Evolutionary conservation across 2,113 vertebrate genomes (phyloP).

Genomic region (Lepus europaeus): DNA sequence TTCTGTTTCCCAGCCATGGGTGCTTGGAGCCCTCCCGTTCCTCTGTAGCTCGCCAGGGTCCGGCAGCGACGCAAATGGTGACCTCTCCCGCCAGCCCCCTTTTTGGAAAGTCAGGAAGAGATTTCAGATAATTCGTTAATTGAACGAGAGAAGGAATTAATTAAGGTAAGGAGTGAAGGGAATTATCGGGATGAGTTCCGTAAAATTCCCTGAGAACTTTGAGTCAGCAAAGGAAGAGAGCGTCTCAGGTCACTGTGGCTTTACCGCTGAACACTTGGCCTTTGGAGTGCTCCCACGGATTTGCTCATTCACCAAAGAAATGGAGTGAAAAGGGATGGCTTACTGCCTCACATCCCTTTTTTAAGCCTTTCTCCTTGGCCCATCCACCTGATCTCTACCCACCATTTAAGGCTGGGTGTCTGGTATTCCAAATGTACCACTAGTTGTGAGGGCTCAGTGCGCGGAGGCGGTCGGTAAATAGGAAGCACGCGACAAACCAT

Average conservation of each 20-base stretch:
- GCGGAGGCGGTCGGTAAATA: conserved; percentile 47
- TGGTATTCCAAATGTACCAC: background rate
- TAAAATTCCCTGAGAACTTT: conserved; percentile 73
- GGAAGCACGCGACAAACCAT: conserved; percentile 44
- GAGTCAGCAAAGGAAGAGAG: conserved; percentile 62
- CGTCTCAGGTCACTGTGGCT: conserved; percentile 63
- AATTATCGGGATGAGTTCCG: conserved; percentile 64
- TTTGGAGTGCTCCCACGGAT: conserved; percentile 39
- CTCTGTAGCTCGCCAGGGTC: background rate
- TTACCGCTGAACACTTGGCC: conserved; percentile 54
- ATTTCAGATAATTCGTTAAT: conserved; percentile 65
- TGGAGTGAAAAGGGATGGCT: background rate
- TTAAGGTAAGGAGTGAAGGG: conserved; percentile 67
- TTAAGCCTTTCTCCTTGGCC: conserved; percentile 11
- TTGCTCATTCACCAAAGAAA: conserved; percentile 63
- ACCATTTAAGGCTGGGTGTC: conserved; percentile 1
- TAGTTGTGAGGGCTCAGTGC: conserved; percentile 12
- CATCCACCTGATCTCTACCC: background rate
- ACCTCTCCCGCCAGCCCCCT: background rate
- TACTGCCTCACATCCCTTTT: background rate
- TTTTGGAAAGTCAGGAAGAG: conserved; percentile 58
- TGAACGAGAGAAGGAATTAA: conserved; percentile 73
- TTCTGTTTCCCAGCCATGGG: background rate
- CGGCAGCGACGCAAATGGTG: background rate
- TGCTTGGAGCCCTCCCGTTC: background rate